These are phyloP conservation scores for Cynodonichthys magdalenae DNA, from an alignment of 2,797 vertebrate genomes.

Conservation along the genomic window DNA sequence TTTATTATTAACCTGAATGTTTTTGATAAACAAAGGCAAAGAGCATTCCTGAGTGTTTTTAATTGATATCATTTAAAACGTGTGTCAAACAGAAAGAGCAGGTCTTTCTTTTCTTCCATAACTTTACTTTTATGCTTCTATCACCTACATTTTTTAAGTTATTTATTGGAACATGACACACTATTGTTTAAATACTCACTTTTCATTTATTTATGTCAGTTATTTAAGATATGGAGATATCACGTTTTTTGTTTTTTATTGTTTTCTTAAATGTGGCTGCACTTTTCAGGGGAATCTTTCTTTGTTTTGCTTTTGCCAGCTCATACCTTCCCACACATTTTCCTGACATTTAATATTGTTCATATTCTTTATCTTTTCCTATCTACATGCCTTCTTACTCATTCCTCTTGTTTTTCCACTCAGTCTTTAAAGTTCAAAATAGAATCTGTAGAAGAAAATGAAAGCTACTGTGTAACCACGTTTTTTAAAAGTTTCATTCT, in stretches of 20 bases:
- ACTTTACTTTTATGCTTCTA: not conserved
- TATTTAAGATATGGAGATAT: constrained; percentile 26
- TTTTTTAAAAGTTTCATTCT: constrained; percentile 1
- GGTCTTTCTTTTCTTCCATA: not conserved
- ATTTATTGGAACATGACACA: not conserved
- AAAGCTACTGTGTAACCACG: constrained; percentile 6
- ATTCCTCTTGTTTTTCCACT: constrained; percentile 5
- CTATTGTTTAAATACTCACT: constrained; percentile 34
- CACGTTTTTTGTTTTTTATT: constrained; percentile 17
- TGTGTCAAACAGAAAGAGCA: constrained; percentile 24
- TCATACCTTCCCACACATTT: constrained; percentile 31
- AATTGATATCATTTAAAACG: constrained; percentile 29
- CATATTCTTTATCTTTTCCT: constrained; percentile 14
- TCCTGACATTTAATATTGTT: constrained; percentile 11
- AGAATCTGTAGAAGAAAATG: constrained; percentile 9
- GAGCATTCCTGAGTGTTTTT: constrained; percentile 43
- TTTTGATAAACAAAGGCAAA: constrained; percentile 46
- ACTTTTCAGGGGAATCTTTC: constrained; percentile 20
- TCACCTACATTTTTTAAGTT: too few relatives aligned
- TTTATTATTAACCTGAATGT: constrained; percentile 67
- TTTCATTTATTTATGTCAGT: constrained; percentile 20
- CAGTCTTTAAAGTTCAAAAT: constrained; percentile 7
- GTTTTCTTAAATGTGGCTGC: constrained; percentile 18
- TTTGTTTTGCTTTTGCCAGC: constrained; percentile 29
- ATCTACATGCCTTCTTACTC: constrained; percentile 15